Base-by-base conservation (phyloP, 2,797 vertebrate genomes). In the Philypnodon macrostomus region DNA sequence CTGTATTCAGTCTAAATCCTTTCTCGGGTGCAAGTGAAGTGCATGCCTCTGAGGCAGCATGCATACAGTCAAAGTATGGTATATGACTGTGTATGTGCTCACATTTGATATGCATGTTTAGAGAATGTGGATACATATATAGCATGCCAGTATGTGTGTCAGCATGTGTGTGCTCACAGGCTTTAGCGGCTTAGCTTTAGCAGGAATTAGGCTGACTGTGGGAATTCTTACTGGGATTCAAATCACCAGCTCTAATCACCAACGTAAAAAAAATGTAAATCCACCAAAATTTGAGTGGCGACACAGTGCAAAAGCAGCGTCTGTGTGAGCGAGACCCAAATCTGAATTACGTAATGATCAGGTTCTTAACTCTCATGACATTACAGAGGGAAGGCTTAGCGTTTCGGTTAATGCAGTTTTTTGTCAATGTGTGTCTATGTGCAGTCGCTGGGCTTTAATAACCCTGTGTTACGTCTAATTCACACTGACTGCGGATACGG, bases 211-310 rank as follows among this genome's bases (percentile, higher is more conserved):
- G 54, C 68, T 73, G 63, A 79, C 75, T 87, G 77, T 79, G 76
- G 73, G 78, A 84, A 86, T 84, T 80, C 75, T 80, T 81, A 75
- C 75, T 73, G 63, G 74, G 70, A 81, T 83, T 79, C 69, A 73
- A 75, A 79, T 77, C 61, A 53, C 55, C 61, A 70, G 75, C 67
- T 75, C 70, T 77, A 77, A 81, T 83, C 72, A 79, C 45, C 63
- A 72, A 83, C 2, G 0, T 13, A 12, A 59, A n/a, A 53, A 40
- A 35, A 46, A 55, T 5, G 45, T 38, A 73, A 74, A 76, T 70
- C 73, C 26, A 18, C 17, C 48, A 70, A 65, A 78, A 23, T 67
- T 68, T 47, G 58, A 7, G 7, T 23, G 58, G 48, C 62, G 47
- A 73, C 58, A 54, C 27, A 39, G 24, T 36, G 37, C 19, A 58